These are phyloP conservation scores for Engraulis encrasicolus DNA, from an alignment of 2,113 vertebrate species.

Conservation along the genomic window DNA sequence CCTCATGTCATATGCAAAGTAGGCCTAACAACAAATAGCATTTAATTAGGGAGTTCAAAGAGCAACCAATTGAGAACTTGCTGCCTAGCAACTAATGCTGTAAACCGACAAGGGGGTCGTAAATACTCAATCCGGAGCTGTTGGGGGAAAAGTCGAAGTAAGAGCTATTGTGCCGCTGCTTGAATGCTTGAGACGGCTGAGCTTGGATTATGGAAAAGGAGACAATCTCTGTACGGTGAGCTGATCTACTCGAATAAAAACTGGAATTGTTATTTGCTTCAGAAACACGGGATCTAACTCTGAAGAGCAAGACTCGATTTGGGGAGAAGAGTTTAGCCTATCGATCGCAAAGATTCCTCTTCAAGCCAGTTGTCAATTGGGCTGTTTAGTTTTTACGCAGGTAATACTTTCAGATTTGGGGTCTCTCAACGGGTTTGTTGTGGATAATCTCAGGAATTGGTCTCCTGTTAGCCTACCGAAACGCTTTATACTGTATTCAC, in stretches of 20 bases:
- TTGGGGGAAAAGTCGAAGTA: conserved; percentile 30
- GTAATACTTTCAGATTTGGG: too few relatives aligned
- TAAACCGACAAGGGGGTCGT: conserved; percentile 53
- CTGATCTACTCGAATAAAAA: conserved; percentile 17
- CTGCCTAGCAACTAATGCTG: conserved; percentile 51
- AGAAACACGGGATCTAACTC: neutral
- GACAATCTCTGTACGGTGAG: neutral
- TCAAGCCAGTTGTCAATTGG: conserved; percentile 20
- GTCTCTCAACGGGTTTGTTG: neutral
- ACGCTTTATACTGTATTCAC: too few relatives aligned
- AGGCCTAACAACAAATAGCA: neutral
- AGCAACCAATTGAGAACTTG: neutral
- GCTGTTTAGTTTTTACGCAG: neutral
- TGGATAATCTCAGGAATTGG: too few relatives aligned
- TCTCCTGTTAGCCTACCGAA: too few relatives aligned
- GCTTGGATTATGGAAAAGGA: conserved; percentile 1
- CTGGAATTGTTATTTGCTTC: neutral
- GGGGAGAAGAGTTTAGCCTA: conserved; percentile 40
- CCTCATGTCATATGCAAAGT: neutral
- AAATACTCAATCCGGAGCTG: conserved; percentile 34
- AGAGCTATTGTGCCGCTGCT: conserved; percentile 19
- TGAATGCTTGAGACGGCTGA: neutral
- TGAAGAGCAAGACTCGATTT: neutral
- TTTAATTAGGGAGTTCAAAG: neutral
- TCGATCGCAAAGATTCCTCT: conserved; percentile 19